Percentiles rank a stretch among this genome's conserved stretches.
These are phyloP conservation scores for Poliocrania exsul DNA, from an alignment of 2,797 vertebrate species.

Conservation along the genomic window DNA sequence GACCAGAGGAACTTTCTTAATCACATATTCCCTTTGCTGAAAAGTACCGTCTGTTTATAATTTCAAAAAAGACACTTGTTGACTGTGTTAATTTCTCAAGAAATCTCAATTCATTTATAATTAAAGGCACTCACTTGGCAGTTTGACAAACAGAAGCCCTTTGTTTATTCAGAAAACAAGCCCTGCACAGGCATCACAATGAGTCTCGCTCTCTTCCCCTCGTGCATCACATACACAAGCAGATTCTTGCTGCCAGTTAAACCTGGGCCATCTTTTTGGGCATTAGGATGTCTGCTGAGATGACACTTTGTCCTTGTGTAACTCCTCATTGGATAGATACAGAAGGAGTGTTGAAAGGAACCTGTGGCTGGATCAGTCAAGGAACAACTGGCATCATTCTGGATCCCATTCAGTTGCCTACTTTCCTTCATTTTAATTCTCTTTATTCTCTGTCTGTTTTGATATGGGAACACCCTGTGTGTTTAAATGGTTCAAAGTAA, in stretches of 20 bases:
- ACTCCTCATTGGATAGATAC: background rate
- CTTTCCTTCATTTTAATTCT: background rate
- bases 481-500: background rate
- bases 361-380: background rate
- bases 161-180: background rate
- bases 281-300: background rate
- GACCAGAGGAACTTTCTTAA: background rate
- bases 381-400: background rate
- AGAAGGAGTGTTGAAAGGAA: background rate
- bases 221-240: rapidly evolving
- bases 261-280: background rate
- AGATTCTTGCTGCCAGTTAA: background rate
- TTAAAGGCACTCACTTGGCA: background rate
- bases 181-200: background rate
- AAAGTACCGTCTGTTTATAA: conserved; percentile 13
- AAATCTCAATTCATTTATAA: background rate
- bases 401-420: background rate
- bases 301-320: background rate
- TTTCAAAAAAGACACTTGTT: background rate
- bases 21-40: background rate
- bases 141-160: background rate
- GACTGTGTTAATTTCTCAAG: background rate
- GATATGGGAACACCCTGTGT: rapidly evolving
- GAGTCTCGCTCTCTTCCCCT: background rate
- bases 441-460: background rate